phyloP scores from a whole-genome alignment of 1,140 invertebrate species.

The Condylostylus longicornis region DNA sequence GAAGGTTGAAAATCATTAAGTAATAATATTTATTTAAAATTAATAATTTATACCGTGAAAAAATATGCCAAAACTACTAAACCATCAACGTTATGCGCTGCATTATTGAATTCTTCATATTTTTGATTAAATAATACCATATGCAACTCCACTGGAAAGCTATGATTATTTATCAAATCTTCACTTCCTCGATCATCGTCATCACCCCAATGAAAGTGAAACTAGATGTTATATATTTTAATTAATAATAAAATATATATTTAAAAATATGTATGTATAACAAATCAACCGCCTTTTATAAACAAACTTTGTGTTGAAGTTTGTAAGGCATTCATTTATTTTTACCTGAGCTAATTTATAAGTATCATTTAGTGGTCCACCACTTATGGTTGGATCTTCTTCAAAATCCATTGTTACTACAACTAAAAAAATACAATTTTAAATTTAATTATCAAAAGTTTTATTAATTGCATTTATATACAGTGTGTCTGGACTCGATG shows the following conservation, averaged over 20 bases:
- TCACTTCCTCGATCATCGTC: conserved; percentile 72
- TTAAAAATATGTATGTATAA: not conserved
- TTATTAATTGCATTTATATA: not conserved
- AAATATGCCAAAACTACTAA: conserved; percentile 76
- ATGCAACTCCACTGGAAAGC: conserved; percentile 66
- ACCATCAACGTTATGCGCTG: conserved; percentile 51
- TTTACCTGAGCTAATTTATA: conserved; percentile 74
- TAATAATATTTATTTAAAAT: no score
- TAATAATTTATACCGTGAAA: conserved; percentile 66
- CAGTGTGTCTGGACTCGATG: no score
- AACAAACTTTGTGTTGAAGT: no score
- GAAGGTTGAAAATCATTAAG: no score
- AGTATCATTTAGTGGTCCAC: conserved; percentile 50
- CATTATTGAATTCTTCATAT: conserved; percentile 46
- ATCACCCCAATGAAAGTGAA: conserved; percentile 65
- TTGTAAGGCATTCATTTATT: conserved; percentile 58
- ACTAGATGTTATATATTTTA: no score
- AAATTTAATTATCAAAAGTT: not conserved
- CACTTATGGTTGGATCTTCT: conserved; percentile 37
- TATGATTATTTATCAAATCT: conserved; percentile 62
- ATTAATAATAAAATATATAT: not conserved
- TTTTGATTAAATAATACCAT: conserved; percentile 69
- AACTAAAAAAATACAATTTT: conserved; percentile 31
- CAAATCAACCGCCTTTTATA: not conserved
- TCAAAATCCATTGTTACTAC: conserved; percentile 39